Base-by-base conservation (phyloP, 2,797 vertebrate genomes). In the Sorex maritimensis region DNA sequence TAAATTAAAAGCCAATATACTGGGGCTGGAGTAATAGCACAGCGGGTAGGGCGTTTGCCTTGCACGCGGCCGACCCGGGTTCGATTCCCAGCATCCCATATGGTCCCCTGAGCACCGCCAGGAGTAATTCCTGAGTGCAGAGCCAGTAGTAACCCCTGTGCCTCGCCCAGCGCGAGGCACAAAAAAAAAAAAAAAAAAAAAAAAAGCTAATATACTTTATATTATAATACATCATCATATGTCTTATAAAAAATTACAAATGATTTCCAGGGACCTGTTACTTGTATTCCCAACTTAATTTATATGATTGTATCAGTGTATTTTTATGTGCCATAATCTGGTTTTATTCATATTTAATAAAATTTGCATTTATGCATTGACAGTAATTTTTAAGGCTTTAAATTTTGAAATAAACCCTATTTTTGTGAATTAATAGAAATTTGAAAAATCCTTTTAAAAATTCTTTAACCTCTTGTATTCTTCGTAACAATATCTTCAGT, bases 201-300 rank as follows among this genome's bases (percentile, higher is more conserved):
- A 34, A 34, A 34, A 34, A 94, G 24, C 41, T 91, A 74, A 71
- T 91, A 38, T 72, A 92, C 17, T 61, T 77, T 49, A 85, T 63
- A 75, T 38, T 77, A 21, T 93, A 68, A 85, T 77, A 61, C 38
- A 19, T 82, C 88, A 72, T 55, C 75, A 4, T 82, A 83, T 68
- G 81, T 75, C 81, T 94, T 95, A 80, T 69, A 65, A 93, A 49
- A 93, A 96, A 41, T 61, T 41, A 91, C 71, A 34, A 34, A 81
- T 52, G 23, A 77, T 88, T 90, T 95, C 38, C 41, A 89, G 78
- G 24, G 17, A n/a, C 44, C 28, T 78, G 11, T 28, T 93, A 2
- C 82, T 82, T 52, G 1, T 88, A 14, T 30, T 44, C 23, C 11
- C 46, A 14, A 1, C 73, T 2, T 89, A 91, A 73, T 86, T 88